These are phyloP conservation scores for Xylota segnis DNA, from an alignment of 2,888 invertebrate genomes.

Conservation along the genomic window DNA sequence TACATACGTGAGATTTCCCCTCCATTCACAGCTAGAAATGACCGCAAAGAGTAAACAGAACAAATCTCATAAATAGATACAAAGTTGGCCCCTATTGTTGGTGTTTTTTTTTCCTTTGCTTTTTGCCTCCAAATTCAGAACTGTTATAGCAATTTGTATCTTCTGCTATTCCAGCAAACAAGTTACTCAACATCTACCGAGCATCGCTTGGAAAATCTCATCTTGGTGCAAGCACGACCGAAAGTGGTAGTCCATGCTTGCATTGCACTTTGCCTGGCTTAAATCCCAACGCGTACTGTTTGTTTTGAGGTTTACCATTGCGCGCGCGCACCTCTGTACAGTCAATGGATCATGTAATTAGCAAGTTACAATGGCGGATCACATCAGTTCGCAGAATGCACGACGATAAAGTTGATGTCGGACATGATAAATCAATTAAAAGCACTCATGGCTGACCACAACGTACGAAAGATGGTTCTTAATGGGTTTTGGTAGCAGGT, in stretches of 20 bases:
- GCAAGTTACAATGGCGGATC: constrained; percentile 35
- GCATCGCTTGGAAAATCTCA: constrained; percentile 12
- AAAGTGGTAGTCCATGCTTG: constrained; percentile 29
- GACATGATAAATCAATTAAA: constrained; percentile 72
- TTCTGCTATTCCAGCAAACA: constrained; percentile 56
- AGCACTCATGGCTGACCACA: constrained; percentile 14
- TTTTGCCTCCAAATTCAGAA: constrained; percentile 69
- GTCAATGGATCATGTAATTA: constrained; percentile 69
- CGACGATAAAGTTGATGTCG: constrained; percentile 32
- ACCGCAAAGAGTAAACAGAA: constrained; percentile 61
- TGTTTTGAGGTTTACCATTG: constrained; percentile 39
- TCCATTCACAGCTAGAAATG: constrained; percentile 44
- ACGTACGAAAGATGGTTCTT: constrained; percentile 32
- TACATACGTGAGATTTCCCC: constrained; percentile 48
- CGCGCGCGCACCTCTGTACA: neutral
- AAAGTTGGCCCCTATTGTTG: constrained; percentile 24
- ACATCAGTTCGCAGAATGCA: constrained; percentile 40
- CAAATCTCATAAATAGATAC: constrained; percentile 20
- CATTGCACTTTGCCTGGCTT: constrained; percentile 49
- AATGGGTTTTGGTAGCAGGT: constrained; percentile 53
- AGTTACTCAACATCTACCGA: constrained; percentile 53
- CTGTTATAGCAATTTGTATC: constrained; percentile 75
- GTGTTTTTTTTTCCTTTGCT: constrained; percentile 18
- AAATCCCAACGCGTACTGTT: constrained; percentile 28
- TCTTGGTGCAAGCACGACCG: constrained; percentile 2